Percentiles rank a stretch among this genome's conserved stretches.
Evolutionary conservation across 1,140 invertebrate species (phyloP).

Genomic region (Zaprionus tsacasi): DNA sequence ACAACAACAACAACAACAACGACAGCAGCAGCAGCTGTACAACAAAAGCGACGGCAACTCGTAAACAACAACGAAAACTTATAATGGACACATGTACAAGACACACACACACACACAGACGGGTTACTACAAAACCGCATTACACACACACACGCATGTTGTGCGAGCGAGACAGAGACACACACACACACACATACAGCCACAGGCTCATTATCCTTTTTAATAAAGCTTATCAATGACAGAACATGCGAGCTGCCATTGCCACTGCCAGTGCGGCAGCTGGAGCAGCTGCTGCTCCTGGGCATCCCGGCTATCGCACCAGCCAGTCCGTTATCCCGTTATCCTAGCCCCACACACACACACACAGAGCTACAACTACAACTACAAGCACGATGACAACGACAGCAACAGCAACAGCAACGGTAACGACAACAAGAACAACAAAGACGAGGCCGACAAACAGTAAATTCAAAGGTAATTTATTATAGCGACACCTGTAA

Average conservation of each 20-base stretch:
- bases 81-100: slow-evolving; percentile 79
- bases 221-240: slow-evolving; percentile 82
- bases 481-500: slow-evolving; percentile 82
- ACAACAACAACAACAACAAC: slow-evolving; percentile 16
- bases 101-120: slow-evolving; percentile 23
- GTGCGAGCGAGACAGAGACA: slow-evolving; percentile 10
- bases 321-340: slow-evolving; percentile 1
- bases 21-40: neutral
- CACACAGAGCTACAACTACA: slow-evolving; percentile 39
- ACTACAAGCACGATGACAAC: slow-evolving; percentile 31
- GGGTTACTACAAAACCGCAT: slow-evolving; percentile 57
- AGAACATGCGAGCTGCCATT: slow-evolving; percentile 77
- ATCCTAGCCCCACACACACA: slow-evolving; percentile 33
- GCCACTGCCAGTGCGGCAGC: neutral
- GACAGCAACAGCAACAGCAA: slow-evolving; percentile 32
- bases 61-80: slow-evolving; percentile 78
- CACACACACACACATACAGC: slow-evolving; percentile 40
- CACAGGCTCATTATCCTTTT: slow-evolving; percentile 81
- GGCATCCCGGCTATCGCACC: neutral
- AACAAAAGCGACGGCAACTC: slow-evolving; percentile 59
- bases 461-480: slow-evolving; percentile 83
- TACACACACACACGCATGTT: slow-evolving; percentile 38
- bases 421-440: slow-evolving; percentile 41
- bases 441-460: slow-evolving; percentile 71
- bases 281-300: neutral